Conservation (phyloP, 2,888 invertebrate genomes). For the Hirtodrosophila alboralis region DNA sequence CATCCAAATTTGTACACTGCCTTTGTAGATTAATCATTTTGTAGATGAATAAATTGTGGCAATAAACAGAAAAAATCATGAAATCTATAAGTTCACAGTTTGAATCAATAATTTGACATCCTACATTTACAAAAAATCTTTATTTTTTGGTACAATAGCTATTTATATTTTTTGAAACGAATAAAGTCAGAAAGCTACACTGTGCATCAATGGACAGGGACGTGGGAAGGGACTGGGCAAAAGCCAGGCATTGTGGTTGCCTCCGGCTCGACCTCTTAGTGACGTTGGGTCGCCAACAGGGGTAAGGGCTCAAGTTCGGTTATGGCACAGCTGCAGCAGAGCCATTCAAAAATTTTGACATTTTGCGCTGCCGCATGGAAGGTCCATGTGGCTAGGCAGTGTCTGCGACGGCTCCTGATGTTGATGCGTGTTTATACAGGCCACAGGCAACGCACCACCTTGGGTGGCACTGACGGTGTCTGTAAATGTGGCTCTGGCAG, state of each 20-base stretch:
- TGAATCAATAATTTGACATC: too few species aligned
- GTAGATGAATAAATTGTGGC: too few species aligned
- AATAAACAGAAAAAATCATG: too few species aligned
- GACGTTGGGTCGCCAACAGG: slow-evolving; percentile 29
- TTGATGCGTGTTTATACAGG: slow-evolving; percentile 60
- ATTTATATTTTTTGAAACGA: too few species aligned
- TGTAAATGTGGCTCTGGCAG: slow-evolving; percentile 3
- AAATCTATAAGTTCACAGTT: too few species aligned
- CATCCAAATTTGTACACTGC: too few species aligned
- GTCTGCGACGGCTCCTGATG: slow-evolving; percentile 55
- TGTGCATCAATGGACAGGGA: slow-evolving; percentile 1
- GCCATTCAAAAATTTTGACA: slow-evolving; percentile 76
- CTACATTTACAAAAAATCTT: too few species aligned
- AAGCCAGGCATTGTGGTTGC: slow-evolving; percentile 55
- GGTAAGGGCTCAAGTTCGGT: slow-evolving; percentile 16
- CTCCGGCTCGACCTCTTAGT: slow-evolving; percentile 42
- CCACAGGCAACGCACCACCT: slow-evolving; percentile 48
- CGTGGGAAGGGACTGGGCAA: slow-evolving; percentile 2
- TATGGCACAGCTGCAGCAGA: slow-evolving; percentile 66
- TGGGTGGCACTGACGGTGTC: slow-evolving; percentile 16
- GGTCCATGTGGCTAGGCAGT: slow-evolving; percentile 57
- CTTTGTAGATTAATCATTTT: too few species aligned
- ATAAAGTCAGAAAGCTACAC: too few species aligned
- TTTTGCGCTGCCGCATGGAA: slow-evolving; percentile 65
- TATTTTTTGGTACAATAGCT: too few species aligned